phyloP scores from a whole-genome alignment of 2,113 vertebrate genomes.

The Melanerpes aurifrons region DNA sequence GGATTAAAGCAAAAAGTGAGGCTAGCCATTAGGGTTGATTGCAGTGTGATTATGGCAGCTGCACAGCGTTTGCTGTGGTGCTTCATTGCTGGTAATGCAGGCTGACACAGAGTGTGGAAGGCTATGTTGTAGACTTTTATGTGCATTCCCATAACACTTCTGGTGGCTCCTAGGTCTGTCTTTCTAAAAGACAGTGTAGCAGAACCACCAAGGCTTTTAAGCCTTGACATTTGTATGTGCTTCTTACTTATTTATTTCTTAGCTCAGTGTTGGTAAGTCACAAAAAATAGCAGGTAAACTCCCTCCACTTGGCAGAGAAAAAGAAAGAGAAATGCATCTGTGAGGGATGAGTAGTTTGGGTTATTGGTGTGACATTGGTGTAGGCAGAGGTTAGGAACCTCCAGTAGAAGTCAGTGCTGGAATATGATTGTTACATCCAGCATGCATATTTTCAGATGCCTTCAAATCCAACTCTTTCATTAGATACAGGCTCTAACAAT shows the following conservation, averaged over 20 bases:
- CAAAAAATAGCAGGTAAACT: not conserved
- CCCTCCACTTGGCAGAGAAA: not conserved
- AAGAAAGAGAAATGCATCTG: not conserved
- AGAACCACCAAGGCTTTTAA: not conserved
- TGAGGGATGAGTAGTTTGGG: not conserved
- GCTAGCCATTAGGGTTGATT: not conserved
- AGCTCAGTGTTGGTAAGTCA: not conserved
- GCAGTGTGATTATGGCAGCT: not conserved
- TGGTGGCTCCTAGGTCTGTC: not conserved
- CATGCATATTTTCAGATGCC: not conserved
- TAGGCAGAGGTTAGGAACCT: not conserved
- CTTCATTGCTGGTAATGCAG: not conserved
- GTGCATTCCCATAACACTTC: not conserved
- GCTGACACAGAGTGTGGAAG: not conserved
- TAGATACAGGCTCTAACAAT: not conserved
- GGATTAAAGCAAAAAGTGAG: not conserved
- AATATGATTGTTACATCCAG: not conserved
- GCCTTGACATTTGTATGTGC: not conserved
- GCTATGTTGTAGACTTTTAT: not conserved
- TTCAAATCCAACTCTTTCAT: not conserved
- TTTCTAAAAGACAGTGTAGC: not conserved
- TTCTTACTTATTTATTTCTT: not conserved
- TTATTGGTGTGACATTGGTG: not conserved
- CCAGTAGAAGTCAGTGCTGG: not conserved
- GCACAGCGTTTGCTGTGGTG: rapidly evolving